Percentiles rank a stretch among this genome's conserved stretches.
Evolutionary conservation across 2,797 vertebrate species (phyloP).

Genomic region (Orestias chungarensis): DNA sequence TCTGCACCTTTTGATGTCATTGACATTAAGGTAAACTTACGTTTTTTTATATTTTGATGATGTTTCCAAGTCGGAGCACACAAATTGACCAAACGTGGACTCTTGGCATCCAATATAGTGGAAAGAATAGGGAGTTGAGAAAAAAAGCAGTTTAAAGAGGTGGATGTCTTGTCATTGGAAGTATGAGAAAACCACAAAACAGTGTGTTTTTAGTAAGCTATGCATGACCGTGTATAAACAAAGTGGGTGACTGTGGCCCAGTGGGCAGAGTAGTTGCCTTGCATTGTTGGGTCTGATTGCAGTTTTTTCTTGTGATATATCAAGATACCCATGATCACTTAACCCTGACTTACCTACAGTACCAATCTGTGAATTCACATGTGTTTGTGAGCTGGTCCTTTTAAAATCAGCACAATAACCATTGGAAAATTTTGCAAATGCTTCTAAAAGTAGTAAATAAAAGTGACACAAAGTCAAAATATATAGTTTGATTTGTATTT

Average conservation of each 20-base stretch:
- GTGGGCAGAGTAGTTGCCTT: conserved; percentile 5
- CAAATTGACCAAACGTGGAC: too few relatives aligned
- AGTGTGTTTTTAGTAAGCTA: conserved; percentile 5
- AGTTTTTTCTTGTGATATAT: background rate
- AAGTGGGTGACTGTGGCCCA: conserved; percentile 1
- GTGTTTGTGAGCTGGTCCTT: background rate
- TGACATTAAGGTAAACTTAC: background rate
- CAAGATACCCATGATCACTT: background rate
- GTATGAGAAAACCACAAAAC: background rate
- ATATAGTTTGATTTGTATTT: background rate
- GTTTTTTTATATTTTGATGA: background rate
- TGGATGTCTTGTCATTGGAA: background rate
- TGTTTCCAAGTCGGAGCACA: background rate
- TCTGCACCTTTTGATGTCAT: too few relatives aligned
- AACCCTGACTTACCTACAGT: background rate
- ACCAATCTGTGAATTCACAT: background rate
- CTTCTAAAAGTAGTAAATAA: background rate
- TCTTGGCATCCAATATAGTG: background rate
- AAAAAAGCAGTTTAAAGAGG: background rate
- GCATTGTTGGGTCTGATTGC: background rate
- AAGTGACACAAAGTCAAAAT: background rate
- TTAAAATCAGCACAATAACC: background rate
- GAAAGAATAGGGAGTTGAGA: background rate
- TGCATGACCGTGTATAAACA: background rate
- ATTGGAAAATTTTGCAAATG: background rate